These are phyloP conservation scores for Lemur catta DNA, from an alignment of 2,797 vertebrate species.

Conservation along the genomic window DNA sequence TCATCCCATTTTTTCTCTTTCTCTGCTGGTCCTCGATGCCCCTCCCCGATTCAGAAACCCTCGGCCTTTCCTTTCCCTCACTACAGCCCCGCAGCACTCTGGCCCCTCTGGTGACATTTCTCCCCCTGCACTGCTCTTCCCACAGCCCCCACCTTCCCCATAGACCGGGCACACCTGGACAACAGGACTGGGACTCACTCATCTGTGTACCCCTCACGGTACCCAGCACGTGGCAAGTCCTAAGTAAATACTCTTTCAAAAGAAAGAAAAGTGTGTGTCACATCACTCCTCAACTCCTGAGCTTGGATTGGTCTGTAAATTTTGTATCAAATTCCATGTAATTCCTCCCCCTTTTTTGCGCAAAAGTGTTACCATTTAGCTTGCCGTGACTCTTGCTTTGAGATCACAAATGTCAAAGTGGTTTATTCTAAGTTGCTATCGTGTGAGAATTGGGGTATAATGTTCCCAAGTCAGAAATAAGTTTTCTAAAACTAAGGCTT, in stretches of 20 bases:
- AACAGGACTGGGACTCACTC: background rate
- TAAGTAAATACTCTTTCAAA: background rate
- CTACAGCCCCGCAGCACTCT: background rate
- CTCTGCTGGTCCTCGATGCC: background rate
- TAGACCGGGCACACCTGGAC: background rate
- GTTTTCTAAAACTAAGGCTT: constrained; percentile 1
- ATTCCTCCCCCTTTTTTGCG: background rate
- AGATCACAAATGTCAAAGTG: background rate
- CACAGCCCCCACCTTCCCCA: background rate
- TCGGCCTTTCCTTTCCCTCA: background rate
- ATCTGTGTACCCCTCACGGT: background rate
- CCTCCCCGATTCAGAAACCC: background rate
- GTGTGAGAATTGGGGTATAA: background rate
- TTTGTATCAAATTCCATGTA: background rate
- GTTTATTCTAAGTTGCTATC: background rate
- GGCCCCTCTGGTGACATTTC: background rate
- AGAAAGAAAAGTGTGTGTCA: background rate
- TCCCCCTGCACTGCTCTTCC: background rate
- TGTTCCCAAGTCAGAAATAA: background rate
- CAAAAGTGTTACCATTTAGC: background rate
- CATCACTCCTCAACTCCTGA: background rate
- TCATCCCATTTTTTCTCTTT: background rate
- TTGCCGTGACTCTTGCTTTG: background rate
- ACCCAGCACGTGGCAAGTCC: background rate
- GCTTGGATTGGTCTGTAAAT: background rate